Evolutionary conservation across 2,797 vertebrate species (phyloP), one percentile per base, ranked within the genome.

Genomic region (Podarcis lilfordi): DNA sequence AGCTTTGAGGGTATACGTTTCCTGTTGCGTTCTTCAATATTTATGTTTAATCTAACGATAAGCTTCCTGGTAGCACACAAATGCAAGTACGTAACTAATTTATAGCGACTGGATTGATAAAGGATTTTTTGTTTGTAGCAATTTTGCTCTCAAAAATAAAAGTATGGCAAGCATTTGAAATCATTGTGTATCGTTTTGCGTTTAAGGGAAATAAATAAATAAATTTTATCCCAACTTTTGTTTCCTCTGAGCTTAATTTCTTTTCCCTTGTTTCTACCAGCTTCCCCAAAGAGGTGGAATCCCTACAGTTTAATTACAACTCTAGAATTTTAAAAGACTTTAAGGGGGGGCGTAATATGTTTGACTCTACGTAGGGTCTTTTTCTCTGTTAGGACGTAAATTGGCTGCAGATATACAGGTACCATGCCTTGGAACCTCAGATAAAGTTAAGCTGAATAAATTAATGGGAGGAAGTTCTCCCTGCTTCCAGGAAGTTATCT

Each of bases 201-300:
- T 9, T 23, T 74, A 76, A 86, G 45, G 78, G 13, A 15, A 55
- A 55, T 15, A 77, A 91, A 87, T 40, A 0, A 4, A 86, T 93
- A 90, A 86, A 4, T 71, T 50, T 86, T 85, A 10, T 27, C 82
- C 0, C 86, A 77, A 86, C 89, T 92, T 75, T 84, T 91, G 45
- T 15, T 55, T 55, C 50, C 50, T 15, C 3, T 45, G 89, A 87
- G 89, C 85, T 91, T 80, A 92, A 82, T 76, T 55, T 1, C 9
- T 88, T 90, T 89, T 83, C 80, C 82, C 59, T 87, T 82, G 82
- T 79, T 92, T 86, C 89, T 68, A 89, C 8, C 69, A 84, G 32
- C 71, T 89, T 91, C 2, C 40, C 80, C 1, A 43, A 77, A 35
- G 88, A 69, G 86, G 76, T 87, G 84, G 23, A 90, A 81, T 83